A percentile compares a stretch with the other conserved stretches of the same genome.
Evolutionary conservation across 2,888 invertebrate genomes (phyloP).

Genomic region (Drosophila recens): DNA sequence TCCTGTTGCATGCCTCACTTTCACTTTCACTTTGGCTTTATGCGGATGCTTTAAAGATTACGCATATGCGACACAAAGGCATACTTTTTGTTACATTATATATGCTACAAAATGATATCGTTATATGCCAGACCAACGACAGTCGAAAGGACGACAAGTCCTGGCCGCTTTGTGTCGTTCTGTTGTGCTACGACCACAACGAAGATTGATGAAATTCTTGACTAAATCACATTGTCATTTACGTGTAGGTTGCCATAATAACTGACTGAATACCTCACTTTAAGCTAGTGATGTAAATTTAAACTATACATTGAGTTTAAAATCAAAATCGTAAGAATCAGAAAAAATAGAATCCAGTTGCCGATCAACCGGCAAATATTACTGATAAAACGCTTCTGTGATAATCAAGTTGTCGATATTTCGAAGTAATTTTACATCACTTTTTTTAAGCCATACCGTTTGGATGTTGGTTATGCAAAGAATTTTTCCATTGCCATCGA

Average conservation of each 20-base stretch:
- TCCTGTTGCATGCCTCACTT: conserved; percentile 70
- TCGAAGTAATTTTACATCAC: too few species aligned
- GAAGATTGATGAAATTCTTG: conserved; percentile 75
- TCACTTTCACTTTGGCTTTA: conserved; percentile 55
- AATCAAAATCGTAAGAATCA: too few species aligned
- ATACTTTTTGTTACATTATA: conserved; percentile 34
- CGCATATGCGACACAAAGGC: conserved; percentile 68
- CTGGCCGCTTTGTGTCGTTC: conserved; percentile 15
- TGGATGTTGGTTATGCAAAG: conserved; percentile 20
- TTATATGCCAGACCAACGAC: conserved; percentile 28
- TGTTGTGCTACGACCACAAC: conserved; percentile 23
- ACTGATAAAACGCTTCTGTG: too few species aligned
- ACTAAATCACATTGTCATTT: conserved; percentile 53
- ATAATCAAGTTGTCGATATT: too few species aligned
- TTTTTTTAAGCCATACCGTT: conserved; percentile 4
- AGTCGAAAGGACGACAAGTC: conserved; percentile 23
- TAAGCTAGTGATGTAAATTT: background rate
- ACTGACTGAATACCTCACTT: conserved; percentile 25
- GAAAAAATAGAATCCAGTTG: too few species aligned
- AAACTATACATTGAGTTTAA: too few species aligned
- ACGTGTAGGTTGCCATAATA: conserved; percentile 6
- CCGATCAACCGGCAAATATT: too few species aligned
- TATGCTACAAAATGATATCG: conserved; percentile 51
- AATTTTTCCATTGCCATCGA: background rate
- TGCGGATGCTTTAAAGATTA: conserved; percentile 65